Base-by-base conservation (phyloP, 2,888 invertebrate species). In the Andrena minutula region DNA sequence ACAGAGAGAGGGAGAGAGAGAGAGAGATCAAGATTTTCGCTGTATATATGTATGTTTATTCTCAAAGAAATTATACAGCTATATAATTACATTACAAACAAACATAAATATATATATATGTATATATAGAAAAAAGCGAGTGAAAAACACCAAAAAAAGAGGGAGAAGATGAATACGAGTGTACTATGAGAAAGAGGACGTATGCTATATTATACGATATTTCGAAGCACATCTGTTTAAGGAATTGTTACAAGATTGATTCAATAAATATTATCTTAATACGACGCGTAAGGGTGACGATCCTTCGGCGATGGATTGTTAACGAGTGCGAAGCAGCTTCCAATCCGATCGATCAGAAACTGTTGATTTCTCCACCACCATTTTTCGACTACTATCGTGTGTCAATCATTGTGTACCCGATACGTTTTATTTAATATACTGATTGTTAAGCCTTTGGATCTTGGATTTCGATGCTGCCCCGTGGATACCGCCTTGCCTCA, bases 171-270 rank as follows among this genome's bases (percentile, higher is more conserved):
- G 4, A 30, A 26, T 49, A 32, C 51, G 60, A 66, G 47, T 60
- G 65, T 65, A 77, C 53, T 70, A 51, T 51, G 41, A 71, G 68
- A 72, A 78, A 56, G 23, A 56, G 23, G 69, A 63, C 68, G 66
- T 77, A 75, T 63, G 47, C 53, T 63, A 32, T 32, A 65, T 74
- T 56, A 69, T 66, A 53, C 41, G 75, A 68, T 76, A 83, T 80
- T 84, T 74, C 80, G 74, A 74, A 69, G 83, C 79, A 74, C 80
- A 74, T 76, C 76, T 80, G 80, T 83, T 83, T 77, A 80, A 77
- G 84, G 83, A 84, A 84, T 84, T 84, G 84, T 84, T 84, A 84
- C 76, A 23, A 66, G 70, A 77, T 74, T 83, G 74, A 84, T 83
- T 80, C 83, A 76, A 80, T 84, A 75, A 82, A 83, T 80, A 84